A percentile compares a stretch with the other conserved stretches of the same genome.
Conservation (phyloP, 2,797 vertebrate species). For the Phrynocephalus vlangalii region DNA sequence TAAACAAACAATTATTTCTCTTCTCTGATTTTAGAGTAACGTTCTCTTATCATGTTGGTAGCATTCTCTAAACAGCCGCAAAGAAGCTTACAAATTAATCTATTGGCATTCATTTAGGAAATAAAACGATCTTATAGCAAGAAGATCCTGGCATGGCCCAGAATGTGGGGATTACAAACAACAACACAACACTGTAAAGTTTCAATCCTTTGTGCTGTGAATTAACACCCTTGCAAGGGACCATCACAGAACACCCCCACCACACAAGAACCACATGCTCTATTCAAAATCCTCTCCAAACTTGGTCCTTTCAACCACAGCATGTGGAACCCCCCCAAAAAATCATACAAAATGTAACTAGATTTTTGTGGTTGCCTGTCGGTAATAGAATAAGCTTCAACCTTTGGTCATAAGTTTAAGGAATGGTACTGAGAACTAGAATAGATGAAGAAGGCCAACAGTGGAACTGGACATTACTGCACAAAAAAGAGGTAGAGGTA, state of each 20-base stretch:
- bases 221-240: slow-evolving; percentile 73
- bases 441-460: background rate
- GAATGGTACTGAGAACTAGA: slow-evolving; percentile 45
- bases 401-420: slow-evolving; percentile 29
- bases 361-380: slow-evolving; percentile 23
- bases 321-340: slow-evolving; percentile 45
- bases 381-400: slow-evolving; percentile 24
- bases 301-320: slow-evolving; percentile 21
- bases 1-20: slow-evolving; percentile 30
- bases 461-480: background rate
- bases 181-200: slow-evolving; percentile 45
- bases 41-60: slow-evolving; percentile 17
- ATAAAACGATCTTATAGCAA: slow-evolving; percentile 37
- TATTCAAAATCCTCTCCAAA: slow-evolving; percentile 55
- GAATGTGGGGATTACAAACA: slow-evolving; percentile 2
- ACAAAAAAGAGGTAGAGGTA: background rate
- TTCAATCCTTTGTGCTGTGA: slow-evolving; percentile 60
- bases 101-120: slow-evolving; percentile 31
- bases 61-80: background rate
- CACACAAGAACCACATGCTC: slow-evolving; percentile 43
- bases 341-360: slow-evolving; percentile 37
- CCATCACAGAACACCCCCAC: slow-evolving; percentile 83
- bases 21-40: slow-evolving; percentile 2
- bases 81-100: no score
- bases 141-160: slow-evolving; percentile 24